Evolutionary conservation across 2,888 invertebrate genomes (phyloP).

Genomic region (Cheilosia variabilis): DNA sequence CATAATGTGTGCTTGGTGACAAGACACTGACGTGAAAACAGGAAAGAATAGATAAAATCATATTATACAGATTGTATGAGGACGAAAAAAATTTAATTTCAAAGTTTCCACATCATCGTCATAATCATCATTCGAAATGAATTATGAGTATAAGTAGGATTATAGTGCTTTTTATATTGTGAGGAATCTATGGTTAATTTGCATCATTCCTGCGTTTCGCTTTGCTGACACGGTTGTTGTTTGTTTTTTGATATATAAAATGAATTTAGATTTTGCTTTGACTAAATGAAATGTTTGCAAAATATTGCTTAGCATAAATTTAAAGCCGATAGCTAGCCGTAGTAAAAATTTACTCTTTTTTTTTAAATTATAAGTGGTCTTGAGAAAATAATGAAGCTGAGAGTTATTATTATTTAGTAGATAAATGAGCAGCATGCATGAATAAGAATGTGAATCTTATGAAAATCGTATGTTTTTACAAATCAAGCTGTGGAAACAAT

Average conservation of each 20-base stretch:
- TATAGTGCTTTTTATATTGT: slow-evolving; percentile 84
- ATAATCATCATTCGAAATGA: slow-evolving; percentile 73
- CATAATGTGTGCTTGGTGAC: slow-evolving; percentile 53
- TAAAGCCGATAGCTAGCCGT: slow-evolving; percentile 69
- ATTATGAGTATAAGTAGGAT: slow-evolving; percentile 72
- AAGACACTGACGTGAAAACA: slow-evolving; percentile 65
- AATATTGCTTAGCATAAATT: slow-evolving; percentile 54
- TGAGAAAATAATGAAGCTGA: slow-evolving; percentile 53
- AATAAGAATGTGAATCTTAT: not conserved
- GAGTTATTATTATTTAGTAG: not conserved
- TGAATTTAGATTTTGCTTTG: slow-evolving; percentile 7
- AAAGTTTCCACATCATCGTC: slow-evolving; percentile 71
- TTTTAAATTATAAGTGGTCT: slow-evolving; percentile 28
- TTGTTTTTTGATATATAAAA: slow-evolving; percentile 14
- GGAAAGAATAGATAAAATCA: slow-evolving; percentile 32
- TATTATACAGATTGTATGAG: slow-evolving; percentile 37
- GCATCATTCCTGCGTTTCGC: slow-evolving; percentile 68
- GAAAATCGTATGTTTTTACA: not conserved
- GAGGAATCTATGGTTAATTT: slow-evolving; percentile 83
- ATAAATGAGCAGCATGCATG: slow-evolving; percentile 14
- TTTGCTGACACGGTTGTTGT: slow-evolving; percentile 21
- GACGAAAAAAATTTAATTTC: slow-evolving; percentile 73
- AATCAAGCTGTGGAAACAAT: not conserved
- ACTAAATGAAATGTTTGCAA: slow-evolving; percentile 53
- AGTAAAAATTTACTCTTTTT: slow-evolving; percentile 70